These are phyloP conservation scores for Melanotaenia boesemani DNA, from an alignment of 2,797 vertebrate species.

Conservation along the genomic window DNA sequence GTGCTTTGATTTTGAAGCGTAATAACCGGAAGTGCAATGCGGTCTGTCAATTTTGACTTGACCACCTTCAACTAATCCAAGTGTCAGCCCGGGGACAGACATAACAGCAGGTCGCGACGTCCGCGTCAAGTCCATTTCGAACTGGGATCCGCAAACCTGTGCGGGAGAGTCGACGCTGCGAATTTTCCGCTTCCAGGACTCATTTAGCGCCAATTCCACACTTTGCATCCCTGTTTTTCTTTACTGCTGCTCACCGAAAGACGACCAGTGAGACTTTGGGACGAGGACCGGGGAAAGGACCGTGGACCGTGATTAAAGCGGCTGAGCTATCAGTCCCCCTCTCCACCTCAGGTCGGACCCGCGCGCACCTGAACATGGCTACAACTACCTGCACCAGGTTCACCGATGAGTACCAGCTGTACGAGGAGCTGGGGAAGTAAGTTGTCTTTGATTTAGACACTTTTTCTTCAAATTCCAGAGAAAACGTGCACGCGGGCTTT, in stretches of 20 bases:
- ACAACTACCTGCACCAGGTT: conserved; percentile 94
- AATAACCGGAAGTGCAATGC: rapidly evolving
- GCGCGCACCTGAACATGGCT: conserved; percentile 83
- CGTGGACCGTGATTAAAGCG: background rate
- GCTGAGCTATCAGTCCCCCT: conserved; percentile 37
- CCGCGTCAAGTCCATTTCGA: conserved; percentile 47
- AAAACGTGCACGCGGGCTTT: too few species aligned
- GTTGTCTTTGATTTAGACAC: conserved; percentile 31
- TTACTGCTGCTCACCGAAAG: background rate
- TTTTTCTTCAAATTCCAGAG: background rate
- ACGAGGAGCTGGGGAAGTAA: conserved; percentile 98
- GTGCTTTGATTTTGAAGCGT: conserved; percentile 40
- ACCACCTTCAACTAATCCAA: conserved; percentile 34
- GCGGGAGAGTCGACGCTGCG: background rate
- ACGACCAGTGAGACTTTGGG: conserved; percentile 26
- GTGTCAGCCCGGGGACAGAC: conserved; percentile 39
- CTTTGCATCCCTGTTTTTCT: background rate
- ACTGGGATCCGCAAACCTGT: background rate
- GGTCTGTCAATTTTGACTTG: rapidly evolving
- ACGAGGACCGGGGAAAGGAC: conserved; percentile 3
- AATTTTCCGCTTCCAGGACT: background rate
- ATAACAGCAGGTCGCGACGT: conserved; percentile 60
- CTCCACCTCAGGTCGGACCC: conserved; percentile 1
- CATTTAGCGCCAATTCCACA: rapidly evolving
- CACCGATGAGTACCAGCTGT: conserved; percentile 96